Evolutionary conservation across 2,888 invertebrate species (phyloP).

Genomic region (Pasiphila rectangulata): DNA sequence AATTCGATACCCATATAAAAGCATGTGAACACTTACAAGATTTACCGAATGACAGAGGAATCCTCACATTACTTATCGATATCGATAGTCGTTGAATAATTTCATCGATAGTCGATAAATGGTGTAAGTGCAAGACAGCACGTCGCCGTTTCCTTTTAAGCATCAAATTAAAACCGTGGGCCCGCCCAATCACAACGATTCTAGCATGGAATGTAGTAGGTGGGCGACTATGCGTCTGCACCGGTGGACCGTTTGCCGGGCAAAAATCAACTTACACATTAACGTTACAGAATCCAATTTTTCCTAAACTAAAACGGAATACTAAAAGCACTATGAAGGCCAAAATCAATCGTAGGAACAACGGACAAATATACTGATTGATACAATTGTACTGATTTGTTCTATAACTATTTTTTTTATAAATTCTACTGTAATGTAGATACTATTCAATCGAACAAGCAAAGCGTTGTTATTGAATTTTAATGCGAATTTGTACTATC

Average conservation of each 20-base stretch:
- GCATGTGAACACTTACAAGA: slow-evolving; percentile 27
- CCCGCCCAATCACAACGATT: slow-evolving; percentile 17
- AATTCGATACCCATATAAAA: slow-evolving; percentile 40
- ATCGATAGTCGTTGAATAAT: slow-evolving; percentile 21
- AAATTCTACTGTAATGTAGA: not conserved
- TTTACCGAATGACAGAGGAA: slow-evolving; percentile 16
- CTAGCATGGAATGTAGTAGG: slow-evolving; percentile 35
- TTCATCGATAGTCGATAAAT: slow-evolving; percentile 19
- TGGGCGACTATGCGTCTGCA: slow-evolving; percentile 23
- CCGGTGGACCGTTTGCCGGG: slow-evolving; percentile 14
- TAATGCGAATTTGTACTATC: not conserved
- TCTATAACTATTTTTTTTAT: not conserved
- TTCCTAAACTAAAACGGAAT: not conserved
- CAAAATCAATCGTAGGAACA: not conserved
- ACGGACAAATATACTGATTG: not conserved
- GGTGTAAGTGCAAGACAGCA: slow-evolving; percentile 22
- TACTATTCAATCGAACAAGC: not conserved
- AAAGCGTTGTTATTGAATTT: too few relatives aligned
- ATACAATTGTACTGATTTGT: not conserved
- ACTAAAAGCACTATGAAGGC: not conserved
- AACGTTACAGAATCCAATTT: not conserved
- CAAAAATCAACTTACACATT: slow-evolving; percentile 5
- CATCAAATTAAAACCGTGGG: slow-evolving; percentile 30
- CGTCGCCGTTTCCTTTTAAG: slow-evolving; percentile 30
- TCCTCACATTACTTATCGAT: slow-evolving; percentile 7